phyloP scores from a whole-genome alignment of 92 coral and sea anemone genomes.

The Palythoa caribaeorum region DNA sequence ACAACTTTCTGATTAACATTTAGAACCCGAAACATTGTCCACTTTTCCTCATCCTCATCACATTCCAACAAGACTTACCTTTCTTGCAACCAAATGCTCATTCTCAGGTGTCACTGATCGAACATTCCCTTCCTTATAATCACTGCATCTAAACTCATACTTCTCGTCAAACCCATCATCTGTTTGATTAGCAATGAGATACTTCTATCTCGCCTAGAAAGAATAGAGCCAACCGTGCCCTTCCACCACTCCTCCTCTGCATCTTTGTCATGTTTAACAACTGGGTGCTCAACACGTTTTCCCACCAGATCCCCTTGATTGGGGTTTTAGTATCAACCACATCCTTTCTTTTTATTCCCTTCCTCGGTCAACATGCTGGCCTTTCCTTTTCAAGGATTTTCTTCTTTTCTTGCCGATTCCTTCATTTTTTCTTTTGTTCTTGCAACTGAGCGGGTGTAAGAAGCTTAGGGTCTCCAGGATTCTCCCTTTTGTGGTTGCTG shows the following conservation, averaged over 20 bases:
- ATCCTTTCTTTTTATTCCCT: background rate
- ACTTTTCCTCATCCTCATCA: conserved; percentile 3
- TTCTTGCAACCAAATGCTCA: conserved; percentile 3
- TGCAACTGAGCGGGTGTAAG: background rate
- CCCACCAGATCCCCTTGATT: background rate
- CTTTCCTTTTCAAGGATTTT: conserved; percentile 15
- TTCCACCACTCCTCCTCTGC: conserved; percentile 36
- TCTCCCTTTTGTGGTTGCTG: background rate
- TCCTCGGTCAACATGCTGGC: background rate
- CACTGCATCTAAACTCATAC: conserved; percentile 14
- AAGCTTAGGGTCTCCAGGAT: background rate
- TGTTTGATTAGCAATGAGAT: background rate
- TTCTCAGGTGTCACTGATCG: background rate
- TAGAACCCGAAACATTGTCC: conserved; percentile 10
- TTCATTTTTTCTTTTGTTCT: conserved; percentile 17
- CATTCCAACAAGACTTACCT: conserved; percentile 1
- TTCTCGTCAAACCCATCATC: conserved; percentile 9
- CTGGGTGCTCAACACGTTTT: conserved; percentile 6
- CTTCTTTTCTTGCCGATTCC: conserved; percentile 15
- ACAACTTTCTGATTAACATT: conserved; percentile 2
- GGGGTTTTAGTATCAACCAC: background rate
- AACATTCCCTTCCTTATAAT: background rate
- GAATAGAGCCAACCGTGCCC: background rate
- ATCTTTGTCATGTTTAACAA: conserved; percentile 8
- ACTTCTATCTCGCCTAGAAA: conserved; percentile 5